phyloP scores from a whole-genome alignment of 37 sponge, comb jelly and placozoan genomes.

The Agelas oroides region DNA sequence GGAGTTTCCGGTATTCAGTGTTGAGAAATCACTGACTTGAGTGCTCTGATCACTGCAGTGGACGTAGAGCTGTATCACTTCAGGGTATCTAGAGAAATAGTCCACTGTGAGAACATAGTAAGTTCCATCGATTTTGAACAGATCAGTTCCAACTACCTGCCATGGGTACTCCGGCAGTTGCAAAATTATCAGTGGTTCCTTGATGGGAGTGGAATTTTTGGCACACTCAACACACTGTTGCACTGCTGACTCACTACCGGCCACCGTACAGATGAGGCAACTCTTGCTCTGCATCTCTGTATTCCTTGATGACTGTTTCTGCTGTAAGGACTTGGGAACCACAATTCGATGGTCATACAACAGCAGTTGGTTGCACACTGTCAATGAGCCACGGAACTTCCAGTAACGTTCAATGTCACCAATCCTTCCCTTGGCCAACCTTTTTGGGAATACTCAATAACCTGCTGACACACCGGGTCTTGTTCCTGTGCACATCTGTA shows the following conservation, averaged over 20 bases:
- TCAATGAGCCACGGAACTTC: slow-evolving; percentile 20
- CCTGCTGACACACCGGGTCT: slow-evolving; percentile 10
- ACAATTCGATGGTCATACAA: slow-evolving; percentile 30
- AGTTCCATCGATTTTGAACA: slow-evolving; percentile 33
- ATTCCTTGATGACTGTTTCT: slow-evolving; percentile 47
- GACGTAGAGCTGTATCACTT: too few species aligned
- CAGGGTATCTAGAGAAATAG: too few species aligned
- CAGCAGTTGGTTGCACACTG: slow-evolving; percentile 12
- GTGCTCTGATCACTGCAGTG: too few species aligned
- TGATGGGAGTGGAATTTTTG: not conserved
- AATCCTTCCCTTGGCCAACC: slow-evolving; percentile 27
- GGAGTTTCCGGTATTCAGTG: too few species aligned
- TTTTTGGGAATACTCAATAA: slow-evolving; percentile 20
- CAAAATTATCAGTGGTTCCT: slow-evolving; percentile 36
- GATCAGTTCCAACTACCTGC: slow-evolving; percentile 59
- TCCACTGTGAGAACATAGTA: slow-evolving; percentile 52
- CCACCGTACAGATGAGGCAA: slow-evolving; percentile 43
- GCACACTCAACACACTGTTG: slow-evolving; percentile 34
- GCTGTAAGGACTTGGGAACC: slow-evolving; percentile 27
- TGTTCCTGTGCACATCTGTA: slow-evolving; percentile 42
- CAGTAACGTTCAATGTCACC: slow-evolving; percentile 18
- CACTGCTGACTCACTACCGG: slow-evolving; percentile 31
- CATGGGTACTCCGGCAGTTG: slow-evolving; percentile 56
- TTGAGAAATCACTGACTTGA: too few species aligned
- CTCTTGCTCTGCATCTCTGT: slow-evolving; percentile 6